These are phyloP conservation scores for Gonatopus flavifemur DNA, from an alignment of 1,140 invertebrate species.

Conservation along the genomic window DNA sequence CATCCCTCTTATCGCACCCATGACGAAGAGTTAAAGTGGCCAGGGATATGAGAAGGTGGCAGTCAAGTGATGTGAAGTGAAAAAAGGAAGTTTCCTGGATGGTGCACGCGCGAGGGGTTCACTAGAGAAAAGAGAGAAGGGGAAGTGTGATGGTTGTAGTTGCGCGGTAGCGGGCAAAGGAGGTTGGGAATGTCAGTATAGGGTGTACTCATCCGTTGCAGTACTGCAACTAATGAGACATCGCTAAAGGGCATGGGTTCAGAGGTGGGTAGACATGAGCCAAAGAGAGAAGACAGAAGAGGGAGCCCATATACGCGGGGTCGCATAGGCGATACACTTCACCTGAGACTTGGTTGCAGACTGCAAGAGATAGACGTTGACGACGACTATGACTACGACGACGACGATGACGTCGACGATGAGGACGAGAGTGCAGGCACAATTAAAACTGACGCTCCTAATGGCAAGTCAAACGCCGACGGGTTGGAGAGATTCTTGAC, in stretches of 20 bases:
- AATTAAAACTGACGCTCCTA: conserved; percentile 61
- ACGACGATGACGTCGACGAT: conserved; percentile 27
- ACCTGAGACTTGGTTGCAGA: conserved; percentile 52
- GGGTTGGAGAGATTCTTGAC: conserved; percentile 59
- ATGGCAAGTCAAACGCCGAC: conserved; percentile 61
- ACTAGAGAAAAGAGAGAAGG: conserved; percentile 1
- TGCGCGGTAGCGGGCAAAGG: conserved; percentile 18
- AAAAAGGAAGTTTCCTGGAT: conserved; percentile 16
- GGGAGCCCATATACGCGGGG: conserved; percentile 46
- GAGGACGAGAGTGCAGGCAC: conserved; percentile 49
- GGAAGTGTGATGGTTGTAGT: conserved; percentile 15
- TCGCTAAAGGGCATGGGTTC: conserved; percentile 58
- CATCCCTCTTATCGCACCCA: not conserved
- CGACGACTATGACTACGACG: conserved; percentile 18
- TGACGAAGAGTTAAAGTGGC: conserved; percentile 22
- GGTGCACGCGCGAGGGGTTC: conserved; percentile 10
- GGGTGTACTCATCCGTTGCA: conserved; percentile 54
- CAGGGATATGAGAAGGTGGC: conserved; percentile 28
- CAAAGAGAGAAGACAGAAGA: conserved; percentile 10
- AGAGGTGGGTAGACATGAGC: conserved; percentile 40
- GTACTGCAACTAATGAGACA: conserved; percentile 61
- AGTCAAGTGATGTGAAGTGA: conserved; percentile 26
- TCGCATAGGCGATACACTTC: conserved; percentile 56
- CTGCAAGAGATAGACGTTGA: conserved; percentile 49
- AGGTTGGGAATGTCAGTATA: conserved; percentile 16